Base-by-base conservation (phyloP, 1,140 invertebrate species). In the Drosophila athabasca region DNA sequence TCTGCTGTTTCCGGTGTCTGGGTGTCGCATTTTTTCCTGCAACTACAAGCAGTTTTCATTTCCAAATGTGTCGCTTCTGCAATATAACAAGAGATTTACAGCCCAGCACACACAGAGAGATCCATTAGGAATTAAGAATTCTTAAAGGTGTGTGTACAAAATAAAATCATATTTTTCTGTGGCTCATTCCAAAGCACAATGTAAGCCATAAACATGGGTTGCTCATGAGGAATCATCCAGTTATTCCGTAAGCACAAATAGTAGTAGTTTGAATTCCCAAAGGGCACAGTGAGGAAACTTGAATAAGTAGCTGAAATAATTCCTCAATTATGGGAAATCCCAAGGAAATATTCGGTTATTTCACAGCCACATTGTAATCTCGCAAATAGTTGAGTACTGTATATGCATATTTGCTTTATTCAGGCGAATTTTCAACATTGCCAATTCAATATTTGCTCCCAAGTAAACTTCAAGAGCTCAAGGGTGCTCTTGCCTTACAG, bases 1-100 rank as follows among this genome's bases (percentile, higher is more conserved):
- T 26, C 45, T 51, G 35, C 46, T 43, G 49, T 60, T 70, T 76
- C 64, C 76, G 35, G 11, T 39, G 35, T 13, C 11, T 39, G 11
- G 35, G 35, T 39, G 35, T 39, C 35, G 64, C 58, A 72, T 69
- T 62, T 48, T 57, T 55, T 48, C 51, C 24, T 79, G 60, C 72
- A 50, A 55, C 45, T 62, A 58, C 73, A 74, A 73, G 61, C 60
- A 55, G 65, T 68, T 85, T 74, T 50, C 49, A 59, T 69, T 74
- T 74, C 65, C 54, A 87, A 67, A 65, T 68, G 68, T 76, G 61
- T 59, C 57, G 59, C 67, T 26, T 26, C 45, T 65, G 73, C 62
- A 59, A 67, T 45, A 81, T 77, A 59, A 68, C 54, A 49, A 39
- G 50, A 59, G 58, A 84, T 87, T 74, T 87, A 84, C 81, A 46